phyloP scores from a whole-genome alignment of 2,113 vertebrate genomes.

The Pungitius pungitius region DNA sequence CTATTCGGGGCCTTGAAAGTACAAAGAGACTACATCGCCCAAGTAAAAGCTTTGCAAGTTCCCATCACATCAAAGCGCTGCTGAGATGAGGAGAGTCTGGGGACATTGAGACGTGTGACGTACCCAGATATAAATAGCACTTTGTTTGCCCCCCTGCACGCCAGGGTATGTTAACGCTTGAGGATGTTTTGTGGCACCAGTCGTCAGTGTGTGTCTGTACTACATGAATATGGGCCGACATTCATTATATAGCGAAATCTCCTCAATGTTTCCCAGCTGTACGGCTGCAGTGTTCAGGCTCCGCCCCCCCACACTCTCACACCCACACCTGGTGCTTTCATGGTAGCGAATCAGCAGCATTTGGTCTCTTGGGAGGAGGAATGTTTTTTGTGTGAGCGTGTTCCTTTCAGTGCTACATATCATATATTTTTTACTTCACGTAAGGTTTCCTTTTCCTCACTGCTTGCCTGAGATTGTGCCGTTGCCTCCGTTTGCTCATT shows the following conservation, averaged over 20 bases:
- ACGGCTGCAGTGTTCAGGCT: conserved; percentile 49
- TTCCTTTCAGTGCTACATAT: not conserved
- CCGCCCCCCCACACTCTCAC: conserved; percentile 26
- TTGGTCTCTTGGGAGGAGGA: conserved; percentile 25
- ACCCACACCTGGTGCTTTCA: conserved; percentile 53
- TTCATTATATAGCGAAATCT: conserved; percentile 45
- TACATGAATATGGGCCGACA: conserved; percentile 18
- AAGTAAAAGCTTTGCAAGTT: conserved; percentile 30
- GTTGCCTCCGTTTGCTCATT: not conserved
- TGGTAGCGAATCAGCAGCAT: conserved; percentile 42
- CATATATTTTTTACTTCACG: not conserved
- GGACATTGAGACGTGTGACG: conserved; percentile 34
- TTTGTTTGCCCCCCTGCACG: conserved; percentile 18
- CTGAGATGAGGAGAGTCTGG: conserved; percentile 34
- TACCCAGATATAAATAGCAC: conserved; percentile 54
- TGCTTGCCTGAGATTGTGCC: not conserved
- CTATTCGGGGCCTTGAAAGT: conserved; percentile 35
- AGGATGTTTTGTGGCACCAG: not conserved
- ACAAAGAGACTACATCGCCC: conserved; percentile 14
- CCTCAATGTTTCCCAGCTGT: conserved; percentile 60
- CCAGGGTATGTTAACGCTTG: not conserved
- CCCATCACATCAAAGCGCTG: conserved; percentile 8
- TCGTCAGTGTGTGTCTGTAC: conserved; percentile 10
- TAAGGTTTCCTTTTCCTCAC: not conserved
- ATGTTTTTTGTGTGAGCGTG: not conserved